phyloP scores from a whole-genome alignment of 2,113 vertebrate genomes.

The Tupaia tana region DNA sequence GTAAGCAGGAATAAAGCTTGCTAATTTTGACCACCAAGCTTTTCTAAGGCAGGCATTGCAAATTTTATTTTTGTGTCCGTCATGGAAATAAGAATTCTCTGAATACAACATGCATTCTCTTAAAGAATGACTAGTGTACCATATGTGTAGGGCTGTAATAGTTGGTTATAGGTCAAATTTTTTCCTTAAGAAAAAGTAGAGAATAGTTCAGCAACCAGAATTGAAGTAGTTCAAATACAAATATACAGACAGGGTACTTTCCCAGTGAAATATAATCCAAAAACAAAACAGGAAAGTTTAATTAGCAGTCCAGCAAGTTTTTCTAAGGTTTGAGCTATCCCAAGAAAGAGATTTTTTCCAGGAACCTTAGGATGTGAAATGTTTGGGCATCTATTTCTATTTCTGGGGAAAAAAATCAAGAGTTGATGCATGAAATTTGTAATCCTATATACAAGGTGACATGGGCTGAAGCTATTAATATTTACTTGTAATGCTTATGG shows the following conservation, averaged over 20 bases:
- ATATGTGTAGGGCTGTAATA: not conserved
- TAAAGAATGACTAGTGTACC: not conserved
- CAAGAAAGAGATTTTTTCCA: conserved; percentile 19
- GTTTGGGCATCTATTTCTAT: not conserved
- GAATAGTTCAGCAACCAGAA: not conserved
- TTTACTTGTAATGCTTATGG: not conserved
- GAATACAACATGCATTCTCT: not conserved
- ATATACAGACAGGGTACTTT: not conserved
- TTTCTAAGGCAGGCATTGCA: not conserved
- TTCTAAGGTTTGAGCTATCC: not conserved
- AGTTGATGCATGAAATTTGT: not conserved
- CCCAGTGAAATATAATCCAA: not conserved
- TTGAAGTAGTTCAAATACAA: not conserved
- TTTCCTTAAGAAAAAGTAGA: not conserved
- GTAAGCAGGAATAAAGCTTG: not conserved
- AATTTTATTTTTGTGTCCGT: not conserved
- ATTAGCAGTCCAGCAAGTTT: not conserved
- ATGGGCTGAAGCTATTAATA: not conserved
- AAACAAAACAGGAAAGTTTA: not conserved
- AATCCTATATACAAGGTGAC: not conserved
- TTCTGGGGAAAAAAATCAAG: not conserved
- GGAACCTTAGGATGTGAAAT: not conserved
- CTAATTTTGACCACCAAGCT: not conserved
- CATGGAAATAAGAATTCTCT: not conserved
- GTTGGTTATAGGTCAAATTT: not conserved